Evolutionary conservation across 2,113 vertebrate species (phyloP), one percentile per base, ranked within the genome.

Genomic region (Gavialis gangeticus): DNA sequence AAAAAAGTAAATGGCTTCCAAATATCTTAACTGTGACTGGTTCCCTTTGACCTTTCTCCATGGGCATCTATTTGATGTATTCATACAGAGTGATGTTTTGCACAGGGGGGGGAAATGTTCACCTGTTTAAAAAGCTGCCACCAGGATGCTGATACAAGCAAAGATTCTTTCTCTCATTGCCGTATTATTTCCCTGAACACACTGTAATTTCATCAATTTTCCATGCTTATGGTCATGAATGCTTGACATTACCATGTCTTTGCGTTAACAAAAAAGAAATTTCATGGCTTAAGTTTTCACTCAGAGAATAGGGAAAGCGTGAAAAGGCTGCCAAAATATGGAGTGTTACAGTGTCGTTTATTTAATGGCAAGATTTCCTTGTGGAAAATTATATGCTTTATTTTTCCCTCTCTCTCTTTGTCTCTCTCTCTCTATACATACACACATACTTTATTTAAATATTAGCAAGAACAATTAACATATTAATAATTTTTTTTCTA

Each of bases 151-250:
- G 95, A 97, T 96, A 97, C 96, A 97, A 97, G 97, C 96, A 75
- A 92, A 94, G 93, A 94, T 93, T 95, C 97, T 98, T 97, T 95
- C 97, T 97, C 96, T 98, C 96, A 97, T 97, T 93, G 21, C 94
- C 57, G 55, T 92, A 95, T 98, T 97, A 98, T 98, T 98, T 98
- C 97, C 93, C 96, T 98, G 97, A 97, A 97, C 98, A 97, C 97
- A 97, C 96, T 98, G 98, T 98, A 98, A 98, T 98, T 98, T 98
- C 97, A 98, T 97, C 98, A 97, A 98, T 98, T 98, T 98, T 98
- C 97, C 97, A 98, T 97, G 98, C 97, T 97, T 97, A 97, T 92
- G 95, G 97, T 95, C 97, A 91, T 97, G 97, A 98, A 98, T 95
- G 94, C 97, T 98, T 98, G 98, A 97, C 98, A 98, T 98, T 98